Evolutionary conservation across 2,113 vertebrate genomes (phyloP).

Genomic region (Rhipidura dahli): DNA sequence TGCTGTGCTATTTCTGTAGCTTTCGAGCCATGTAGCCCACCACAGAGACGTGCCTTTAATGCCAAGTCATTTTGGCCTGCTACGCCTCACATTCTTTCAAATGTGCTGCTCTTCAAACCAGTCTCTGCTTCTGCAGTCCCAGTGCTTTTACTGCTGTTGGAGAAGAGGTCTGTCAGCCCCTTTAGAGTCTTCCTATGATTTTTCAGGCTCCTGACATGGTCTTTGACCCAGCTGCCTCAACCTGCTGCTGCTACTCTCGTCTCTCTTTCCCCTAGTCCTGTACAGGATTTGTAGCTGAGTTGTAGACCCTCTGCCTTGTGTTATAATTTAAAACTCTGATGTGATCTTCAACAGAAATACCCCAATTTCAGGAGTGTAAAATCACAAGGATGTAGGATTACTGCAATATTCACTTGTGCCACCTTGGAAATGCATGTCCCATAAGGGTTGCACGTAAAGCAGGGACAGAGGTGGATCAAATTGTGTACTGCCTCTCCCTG

Average conservation of each 20-base stretch:
- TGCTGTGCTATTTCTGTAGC: background rate
- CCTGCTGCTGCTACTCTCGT: background rate
- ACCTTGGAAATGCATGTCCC: background rate
- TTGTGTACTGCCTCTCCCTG: background rate
- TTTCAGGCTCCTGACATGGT: conserved; percentile 2
- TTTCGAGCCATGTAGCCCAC: background rate
- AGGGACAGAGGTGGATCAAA: background rate
- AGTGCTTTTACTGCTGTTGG: background rate
- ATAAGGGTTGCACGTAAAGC: background rate
- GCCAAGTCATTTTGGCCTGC: background rate
- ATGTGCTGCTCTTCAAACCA: background rate
- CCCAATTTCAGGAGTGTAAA: background rate
- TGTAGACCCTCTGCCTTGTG: background rate
- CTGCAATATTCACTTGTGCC: background rate
- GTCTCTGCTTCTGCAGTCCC: background rate
- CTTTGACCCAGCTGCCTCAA: conserved; percentile 18
- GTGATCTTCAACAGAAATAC: background rate
- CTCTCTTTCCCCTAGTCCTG: background rate
- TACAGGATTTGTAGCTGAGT: background rate
- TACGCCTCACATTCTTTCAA: background rate
- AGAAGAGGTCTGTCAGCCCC: background rate
- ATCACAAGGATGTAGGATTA: background rate
- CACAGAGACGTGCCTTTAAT: background rate
- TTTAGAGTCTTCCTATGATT: background rate
- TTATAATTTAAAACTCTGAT: background rate